phyloP scores from a whole-genome alignment of 2,797 vertebrate species.

The Chromobotia macracanthus region DNA sequence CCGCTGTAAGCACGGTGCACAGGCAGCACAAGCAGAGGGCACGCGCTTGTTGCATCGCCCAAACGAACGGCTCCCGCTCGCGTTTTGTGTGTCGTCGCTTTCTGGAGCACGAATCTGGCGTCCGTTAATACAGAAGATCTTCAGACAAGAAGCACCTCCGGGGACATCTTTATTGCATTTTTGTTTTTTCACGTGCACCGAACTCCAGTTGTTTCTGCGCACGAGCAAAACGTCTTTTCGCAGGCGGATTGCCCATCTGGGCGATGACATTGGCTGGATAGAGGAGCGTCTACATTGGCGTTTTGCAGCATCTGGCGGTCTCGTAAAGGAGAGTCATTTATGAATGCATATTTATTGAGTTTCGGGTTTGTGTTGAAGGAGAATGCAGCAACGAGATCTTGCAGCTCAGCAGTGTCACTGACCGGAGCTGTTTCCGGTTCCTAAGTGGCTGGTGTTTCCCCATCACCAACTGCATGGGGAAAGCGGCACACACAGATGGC shows the following conservation, averaged over 20 bases:
- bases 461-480: slow-evolving; percentile 84
- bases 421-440: slow-evolving; percentile 86
- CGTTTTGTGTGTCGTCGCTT: slow-evolving; percentile 52
- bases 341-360: slow-evolving; percentile 76
- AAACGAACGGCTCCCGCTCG: slow-evolving; percentile 57
- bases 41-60: slow-evolving; percentile 80
- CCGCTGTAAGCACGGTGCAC: slow-evolving; percentile 70
- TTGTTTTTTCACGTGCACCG: slow-evolving; percentile 6
- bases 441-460: slow-evolving; percentile 80
- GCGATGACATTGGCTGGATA: slow-evolving; percentile 75
- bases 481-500: slow-evolving; percentile 90
- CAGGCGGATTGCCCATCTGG: slow-evolving; percentile 77
- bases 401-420: slow-evolving; percentile 71
- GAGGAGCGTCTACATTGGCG: slow-evolving; percentile 57
- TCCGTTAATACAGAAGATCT: slow-evolving; percentile 53
- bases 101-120: slow-evolving; percentile 56
- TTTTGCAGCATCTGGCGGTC: slow-evolving; percentile 67
- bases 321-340: slow-evolving; percentile 77
- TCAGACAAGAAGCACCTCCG: background rate
- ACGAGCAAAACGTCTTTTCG: slow-evolving; percentile 56
- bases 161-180: background rate
- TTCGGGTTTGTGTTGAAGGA: slow-evolving; percentile 79
- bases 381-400: slow-evolving; percentile 82
- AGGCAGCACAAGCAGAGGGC: slow-evolving; percentile 73
- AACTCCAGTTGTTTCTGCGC: slow-evolving; percentile 8